A percentile compares a stretch with the other conserved stretches of the same genome.
phyloP scores from a whole-genome alignment of 2,888 invertebrate species.

The Dascillus cervinus region DNA sequence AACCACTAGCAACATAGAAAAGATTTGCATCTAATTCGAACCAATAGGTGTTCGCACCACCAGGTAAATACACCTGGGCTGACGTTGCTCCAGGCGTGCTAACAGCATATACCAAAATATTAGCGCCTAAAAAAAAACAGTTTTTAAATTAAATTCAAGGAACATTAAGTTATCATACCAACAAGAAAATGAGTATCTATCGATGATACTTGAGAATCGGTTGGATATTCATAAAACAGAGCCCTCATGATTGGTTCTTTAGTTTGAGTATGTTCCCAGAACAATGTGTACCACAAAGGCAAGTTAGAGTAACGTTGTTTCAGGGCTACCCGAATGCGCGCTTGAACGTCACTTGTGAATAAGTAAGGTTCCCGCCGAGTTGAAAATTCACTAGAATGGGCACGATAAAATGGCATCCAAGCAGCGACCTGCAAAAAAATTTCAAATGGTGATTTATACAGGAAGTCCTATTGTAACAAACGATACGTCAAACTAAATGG shows the following conservation, averaged over 20 bases:
- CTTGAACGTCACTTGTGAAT: conserved; percentile 62
- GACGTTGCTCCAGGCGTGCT: conserved; percentile 62
- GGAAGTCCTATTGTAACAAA: too few species aligned
- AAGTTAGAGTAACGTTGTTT: conserved; percentile 76
- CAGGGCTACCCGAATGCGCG: conserved; percentile 47
- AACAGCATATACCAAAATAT: conserved; percentile 78
- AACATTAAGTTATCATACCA: background rate
- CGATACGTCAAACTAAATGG: too few species aligned
- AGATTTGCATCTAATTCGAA: background rate
- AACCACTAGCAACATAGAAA: background rate
- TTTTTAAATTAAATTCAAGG: background rate
- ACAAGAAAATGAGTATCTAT: conserved; percentile 71
- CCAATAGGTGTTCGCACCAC: conserved; percentile 34
- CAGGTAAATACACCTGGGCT: conserved; percentile 81
- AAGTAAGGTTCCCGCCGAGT: conserved; percentile 90
- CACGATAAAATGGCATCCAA: conserved; percentile 90
- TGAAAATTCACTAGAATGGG: conserved; percentile 93
- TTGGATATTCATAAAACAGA: conserved; percentile 79
- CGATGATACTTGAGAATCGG: conserved; percentile 64
- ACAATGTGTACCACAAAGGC: conserved; percentile 84
- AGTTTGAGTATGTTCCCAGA: conserved; percentile 74
- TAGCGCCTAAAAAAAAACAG: conserved; percentile 55
- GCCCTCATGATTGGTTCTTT: conserved; percentile 86
- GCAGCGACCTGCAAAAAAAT: background rate
- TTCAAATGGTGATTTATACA: too few species aligned